Percentiles rank a stretch among this genome's conserved stretches.
phyloP scores from a whole-genome alignment of 2,888 invertebrate species.

The Myathropa florea region DNA sequence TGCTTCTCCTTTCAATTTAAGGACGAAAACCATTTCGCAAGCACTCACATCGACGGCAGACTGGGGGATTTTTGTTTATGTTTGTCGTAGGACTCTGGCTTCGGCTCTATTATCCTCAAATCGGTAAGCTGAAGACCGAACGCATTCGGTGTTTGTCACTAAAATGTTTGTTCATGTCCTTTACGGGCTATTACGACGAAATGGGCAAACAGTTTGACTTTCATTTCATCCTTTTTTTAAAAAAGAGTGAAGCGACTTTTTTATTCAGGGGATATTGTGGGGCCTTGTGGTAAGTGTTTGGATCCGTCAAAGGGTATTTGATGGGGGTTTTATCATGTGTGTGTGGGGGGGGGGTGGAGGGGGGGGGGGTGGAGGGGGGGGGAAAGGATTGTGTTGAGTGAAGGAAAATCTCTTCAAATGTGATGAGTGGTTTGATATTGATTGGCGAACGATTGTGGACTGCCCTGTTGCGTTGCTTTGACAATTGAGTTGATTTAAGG shows the following conservation, averaged over 20 bases:
- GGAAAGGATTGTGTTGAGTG: too few species aligned
- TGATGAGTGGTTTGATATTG: not conserved
- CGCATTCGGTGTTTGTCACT: slow-evolving; percentile 14
- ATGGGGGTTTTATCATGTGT: not conserved
- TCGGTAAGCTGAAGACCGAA: not conserved
- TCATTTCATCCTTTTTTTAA: not conserved
- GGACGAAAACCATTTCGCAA: not conserved
- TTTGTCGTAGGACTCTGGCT: not conserved
- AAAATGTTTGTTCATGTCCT: slow-evolving; percentile 25
- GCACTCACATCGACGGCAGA: not conserved
- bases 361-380: not conserved
- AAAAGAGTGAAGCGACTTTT: not conserved
- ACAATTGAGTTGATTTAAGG: too few species aligned
- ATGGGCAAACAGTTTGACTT: slow-evolving; percentile 20
- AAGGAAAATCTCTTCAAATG: not conserved
- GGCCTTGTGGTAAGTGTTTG: not conserved
- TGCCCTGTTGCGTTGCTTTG: too few species aligned
- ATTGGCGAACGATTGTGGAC: too few species aligned
- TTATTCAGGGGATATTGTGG: not conserved
- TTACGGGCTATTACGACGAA: slow-evolving; percentile 14
- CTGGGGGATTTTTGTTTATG: not conserved
- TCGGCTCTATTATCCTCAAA: slow-evolving; percentile 10
- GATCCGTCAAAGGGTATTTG: not conserved
- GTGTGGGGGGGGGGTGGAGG: not conserved
- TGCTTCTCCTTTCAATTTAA: not conserved